Evolutionary conservation across 2,888 invertebrate species (phyloP).

Genomic region (Dichetophora obliterata): DNA sequence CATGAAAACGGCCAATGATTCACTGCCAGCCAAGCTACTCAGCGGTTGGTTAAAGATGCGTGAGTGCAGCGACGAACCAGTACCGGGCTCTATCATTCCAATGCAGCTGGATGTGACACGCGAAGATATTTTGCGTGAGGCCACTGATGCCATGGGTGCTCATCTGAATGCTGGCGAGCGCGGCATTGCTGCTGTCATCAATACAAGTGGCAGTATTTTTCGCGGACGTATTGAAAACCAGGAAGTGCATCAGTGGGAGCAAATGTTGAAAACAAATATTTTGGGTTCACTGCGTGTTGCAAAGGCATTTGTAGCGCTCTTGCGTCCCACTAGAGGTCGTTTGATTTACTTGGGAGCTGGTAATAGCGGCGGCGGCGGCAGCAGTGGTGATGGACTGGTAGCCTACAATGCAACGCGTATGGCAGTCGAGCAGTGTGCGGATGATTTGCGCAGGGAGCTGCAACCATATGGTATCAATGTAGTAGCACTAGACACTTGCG

Average conservation of each 20-base stretch:
- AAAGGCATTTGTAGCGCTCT: conserved; percentile 80
- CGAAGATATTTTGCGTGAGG: conserved; percentile 84
- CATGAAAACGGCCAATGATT: conserved; percentile 73
- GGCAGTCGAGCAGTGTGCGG: conserved; percentile 85
- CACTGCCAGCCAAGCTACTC: conserved; percentile 75
- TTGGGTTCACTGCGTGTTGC: conserved; percentile 81
- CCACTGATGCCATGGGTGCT: conserved; percentile 82
- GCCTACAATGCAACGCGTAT: conserved; percentile 76
- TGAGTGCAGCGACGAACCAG: conserved; percentile 70
- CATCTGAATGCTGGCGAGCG: conserved; percentile 87
- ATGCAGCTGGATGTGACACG: conserved; percentile 84
- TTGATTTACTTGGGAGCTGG: conserved; percentile 77
- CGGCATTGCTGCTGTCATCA: conserved; percentile 84
- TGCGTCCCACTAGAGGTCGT: conserved; percentile 76
- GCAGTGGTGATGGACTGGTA: conserved; percentile 71
- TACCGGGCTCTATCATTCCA: conserved; percentile 75
- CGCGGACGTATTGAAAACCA: conserved; percentile 79
- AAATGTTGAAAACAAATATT: conserved; percentile 78
- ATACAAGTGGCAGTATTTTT: conserved; percentile 83
- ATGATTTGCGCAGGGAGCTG: conserved; percentile 79
- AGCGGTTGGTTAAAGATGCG: conserved; percentile 75
- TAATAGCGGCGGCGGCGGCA: conserved; percentile 54
- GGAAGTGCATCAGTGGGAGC: conserved; percentile 76
- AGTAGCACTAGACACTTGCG: conserved; percentile 81
- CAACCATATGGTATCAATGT: conserved; percentile 81